Conservation (phyloP, 2,888 invertebrate species). For the Hymenopus coronatus region DNA sequence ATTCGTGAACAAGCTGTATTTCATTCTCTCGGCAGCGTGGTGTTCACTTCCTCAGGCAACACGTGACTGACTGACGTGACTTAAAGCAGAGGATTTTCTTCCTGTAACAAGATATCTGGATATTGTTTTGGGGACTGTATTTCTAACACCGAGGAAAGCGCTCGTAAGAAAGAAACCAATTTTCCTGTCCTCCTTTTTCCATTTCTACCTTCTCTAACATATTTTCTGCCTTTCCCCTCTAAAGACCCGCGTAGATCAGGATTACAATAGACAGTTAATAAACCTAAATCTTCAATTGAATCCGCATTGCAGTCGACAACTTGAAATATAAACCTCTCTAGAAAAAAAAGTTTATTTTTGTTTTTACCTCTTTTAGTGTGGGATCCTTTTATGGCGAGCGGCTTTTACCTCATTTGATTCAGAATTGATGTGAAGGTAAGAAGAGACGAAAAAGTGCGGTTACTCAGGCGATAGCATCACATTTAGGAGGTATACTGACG, state of each 20-base stretch:
- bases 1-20: too few relatives aligned
- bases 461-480: too few relatives aligned
- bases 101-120: background rate
- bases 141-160: background rate
- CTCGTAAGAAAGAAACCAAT: background rate
- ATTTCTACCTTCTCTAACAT: background rate
- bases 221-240: background rate
- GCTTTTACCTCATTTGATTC: too few relatives aligned
- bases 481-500: too few relatives aligned
- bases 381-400: too few relatives aligned
- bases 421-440: too few relatives aligned
- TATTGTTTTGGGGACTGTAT: background rate
- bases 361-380: too few relatives aligned
- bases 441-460: too few relatives aligned
- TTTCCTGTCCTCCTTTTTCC: background rate
- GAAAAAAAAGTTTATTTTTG: too few relatives aligned
- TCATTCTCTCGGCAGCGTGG: background rate
- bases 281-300: background rate
- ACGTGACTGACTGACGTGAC: background rate
- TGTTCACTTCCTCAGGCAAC: background rate
- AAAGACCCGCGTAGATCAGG: background rate
- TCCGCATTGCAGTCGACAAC: background rate
- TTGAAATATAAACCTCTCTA: background rate
- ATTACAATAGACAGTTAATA: background rate
- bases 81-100: background rate